These are phyloP conservation scores for Hololepta plana DNA, from an alignment of 2,888 invertebrate genomes.

Conservation along the genomic window DNA sequence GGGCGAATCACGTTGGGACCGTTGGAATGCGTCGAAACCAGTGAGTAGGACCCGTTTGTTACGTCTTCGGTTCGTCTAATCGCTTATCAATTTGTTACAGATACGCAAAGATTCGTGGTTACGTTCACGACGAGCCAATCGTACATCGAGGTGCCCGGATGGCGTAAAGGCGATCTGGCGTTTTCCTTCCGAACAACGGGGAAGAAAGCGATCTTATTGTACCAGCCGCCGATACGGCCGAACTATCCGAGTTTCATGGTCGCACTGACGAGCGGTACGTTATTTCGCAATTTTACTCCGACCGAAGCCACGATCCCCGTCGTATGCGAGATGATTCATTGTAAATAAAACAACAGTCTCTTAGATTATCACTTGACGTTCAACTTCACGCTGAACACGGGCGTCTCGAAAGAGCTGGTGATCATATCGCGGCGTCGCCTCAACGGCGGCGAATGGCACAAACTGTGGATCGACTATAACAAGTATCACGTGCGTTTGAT, in stretches of 20 bases:
- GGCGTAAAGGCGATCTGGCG: conserved; percentile 82
- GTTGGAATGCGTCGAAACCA: conserved; percentile 85
- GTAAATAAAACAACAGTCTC: too few relatives aligned
- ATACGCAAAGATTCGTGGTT: conserved; percentile 82
- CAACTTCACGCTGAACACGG: conserved; percentile 76
- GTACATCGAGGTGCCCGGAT: conserved; percentile 83
- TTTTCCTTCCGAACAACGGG: conserved; percentile 88
- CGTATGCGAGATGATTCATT: too few relatives aligned
- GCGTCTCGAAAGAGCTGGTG: conserved; percentile 61
- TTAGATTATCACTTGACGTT: conserved; percentile 72
- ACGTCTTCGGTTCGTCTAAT: too few relatives aligned
- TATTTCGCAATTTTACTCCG: too few relatives aligned
- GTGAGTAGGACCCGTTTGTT: conserved; percentile 52
- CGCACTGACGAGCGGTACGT: conserved; percentile 66
- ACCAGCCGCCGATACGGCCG: conserved; percentile 77
- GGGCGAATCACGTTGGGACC: conserved; percentile 81
- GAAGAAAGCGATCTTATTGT: conserved; percentile 71
- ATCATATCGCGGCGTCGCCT: conserved; percentile 67
- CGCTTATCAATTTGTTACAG: conserved; percentile 28
- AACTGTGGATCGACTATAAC: conserved; percentile 90
- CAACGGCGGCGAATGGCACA: conserved; percentile 91
- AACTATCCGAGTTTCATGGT: conserved; percentile 88
- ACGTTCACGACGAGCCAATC: conserved; percentile 87
- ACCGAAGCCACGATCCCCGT: too few relatives aligned
- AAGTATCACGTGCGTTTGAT: conserved; percentile 84